Evolutionary conservation across 2,797 vertebrate genomes (phyloP).

Genomic region (Poeciliopsis gracilis): DNA sequence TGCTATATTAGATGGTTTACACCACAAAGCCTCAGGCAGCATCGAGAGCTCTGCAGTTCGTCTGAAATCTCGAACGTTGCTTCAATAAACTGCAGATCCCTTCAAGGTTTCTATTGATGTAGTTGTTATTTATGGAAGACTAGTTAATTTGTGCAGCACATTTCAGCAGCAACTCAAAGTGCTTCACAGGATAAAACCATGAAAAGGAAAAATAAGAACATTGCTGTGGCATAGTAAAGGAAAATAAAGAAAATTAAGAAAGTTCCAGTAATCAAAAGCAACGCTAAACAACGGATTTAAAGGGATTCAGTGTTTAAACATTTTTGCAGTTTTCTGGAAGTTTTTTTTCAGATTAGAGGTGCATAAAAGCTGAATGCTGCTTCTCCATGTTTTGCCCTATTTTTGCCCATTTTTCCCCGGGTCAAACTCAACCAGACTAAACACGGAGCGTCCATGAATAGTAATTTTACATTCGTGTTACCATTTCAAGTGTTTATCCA

Average conservation of each 20-base stretch:
- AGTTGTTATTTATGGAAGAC: background rate
- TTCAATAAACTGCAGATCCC: background rate
- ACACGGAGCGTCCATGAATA: background rate
- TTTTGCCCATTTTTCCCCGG: background rate
- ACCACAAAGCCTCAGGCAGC: conserved; percentile 43
- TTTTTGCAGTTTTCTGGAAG: background rate
- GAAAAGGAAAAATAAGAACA: background rate
- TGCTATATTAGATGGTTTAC: conserved; percentile 64
- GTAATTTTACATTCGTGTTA: background rate
- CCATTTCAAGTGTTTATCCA: background rate
- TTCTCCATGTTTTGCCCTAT: background rate
- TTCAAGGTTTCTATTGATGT: background rate
- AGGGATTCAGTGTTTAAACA: no score
- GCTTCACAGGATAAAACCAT: background rate
- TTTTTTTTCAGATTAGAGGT: background rate
- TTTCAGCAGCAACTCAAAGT: background rate
- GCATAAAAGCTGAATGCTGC: background rate
- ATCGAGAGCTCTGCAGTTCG: conserved; percentile 53
- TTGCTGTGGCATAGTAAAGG: background rate
- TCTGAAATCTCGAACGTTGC: conserved; percentile 53
- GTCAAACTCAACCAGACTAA: background rate
- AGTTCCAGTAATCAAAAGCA: no score
- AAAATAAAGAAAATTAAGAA: background rate
- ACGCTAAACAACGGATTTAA: no score
- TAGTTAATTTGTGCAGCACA: background rate